Evolutionary conservation across 1,140 invertebrate genomes (phyloP), one percentile per base, ranked within the genome.

Genomic region (Zaprionus nigranus): DNA sequence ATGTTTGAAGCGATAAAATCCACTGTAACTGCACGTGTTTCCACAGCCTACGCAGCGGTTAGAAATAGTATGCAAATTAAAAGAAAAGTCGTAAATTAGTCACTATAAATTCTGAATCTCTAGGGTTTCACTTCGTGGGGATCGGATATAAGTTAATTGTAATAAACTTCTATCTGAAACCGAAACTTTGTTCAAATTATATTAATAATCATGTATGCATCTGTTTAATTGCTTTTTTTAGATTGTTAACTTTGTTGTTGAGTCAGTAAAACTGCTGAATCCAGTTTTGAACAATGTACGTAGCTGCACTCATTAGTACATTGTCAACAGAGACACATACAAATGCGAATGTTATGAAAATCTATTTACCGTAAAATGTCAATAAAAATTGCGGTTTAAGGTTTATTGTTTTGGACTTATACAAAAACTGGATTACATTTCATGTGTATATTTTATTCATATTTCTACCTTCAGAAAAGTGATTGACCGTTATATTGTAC

Each of bases 151-250:
- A 24, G 24, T 56, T 26, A 2, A 15, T 26, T 56, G 15, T 17
- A 0, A 30, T 9, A 6, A 56, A 56, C 15, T 56, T 56, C 7
- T 7, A 46, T 7, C 6, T 57, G 2, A 20, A 22, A 34, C 6
- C 24, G 1, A 17, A 49, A 26, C 26, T 51, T 24, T 46, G 6
- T 36, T 49, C 2, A 36, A 22, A 17, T 59, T 53, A 58, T 53
- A 20, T 36, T 61, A 38, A 43, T 53, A 36, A 43, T 62, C 28
- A 30, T 9, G 15, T 6, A 58, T 62, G 59, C 38, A 12, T 68
- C 11, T 6, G 36, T 60, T 66, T 66, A 54, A 68, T 56, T 66
- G 26, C 40, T 9, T 54, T 46, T 46, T 54, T 56, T 67, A 43
- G 62, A 66, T 34, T 68, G n/a, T 74, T 43, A 30, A 51, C 38